These are phyloP conservation scores for Sarcophaga rosellei DNA, from an alignment of 2,888 invertebrate genomes.

Conservation along the genomic window DNA sequence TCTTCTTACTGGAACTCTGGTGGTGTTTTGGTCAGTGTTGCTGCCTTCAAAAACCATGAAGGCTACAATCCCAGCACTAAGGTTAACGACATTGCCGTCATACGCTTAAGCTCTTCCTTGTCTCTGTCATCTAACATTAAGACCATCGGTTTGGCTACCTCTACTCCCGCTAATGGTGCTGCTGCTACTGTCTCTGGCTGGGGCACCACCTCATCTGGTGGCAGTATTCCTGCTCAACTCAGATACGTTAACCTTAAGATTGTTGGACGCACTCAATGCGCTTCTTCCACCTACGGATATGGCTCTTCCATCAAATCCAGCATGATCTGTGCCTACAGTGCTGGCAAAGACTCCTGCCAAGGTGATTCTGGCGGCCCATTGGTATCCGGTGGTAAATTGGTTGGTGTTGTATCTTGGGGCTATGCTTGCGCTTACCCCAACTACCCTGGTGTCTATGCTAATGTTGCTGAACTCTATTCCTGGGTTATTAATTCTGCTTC, in stretches of 20 bases:
- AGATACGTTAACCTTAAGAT: constrained; percentile 80
- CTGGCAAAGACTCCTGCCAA: constrained; percentile 74
- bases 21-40: constrained; percentile 77
- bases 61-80: constrained; percentile 81
- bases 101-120: constrained; percentile 82
- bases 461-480: constrained; percentile 71
- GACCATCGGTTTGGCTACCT: constrained; percentile 79
- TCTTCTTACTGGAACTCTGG: constrained; percentile 76
- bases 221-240: constrained; percentile 64
- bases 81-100: constrained; percentile 83
- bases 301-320: constrained; percentile 66
- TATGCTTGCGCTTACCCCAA: constrained; percentile 52
- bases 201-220: constrained; percentile 73
- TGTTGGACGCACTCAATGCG: constrained; percentile 80
- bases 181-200: constrained; percentile 75
- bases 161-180: constrained; percentile 58
- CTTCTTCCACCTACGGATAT: constrained; percentile 79
- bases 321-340: constrained; percentile 75
- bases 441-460: constrained; percentile 75
- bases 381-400: constrained; percentile 70
- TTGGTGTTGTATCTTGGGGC: constrained; percentile 77
- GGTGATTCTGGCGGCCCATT: constrained; percentile 78
- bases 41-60: constrained; percentile 77
- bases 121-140: constrained; percentile 78
- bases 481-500: constrained; percentile 70